phyloP scores from a whole-genome alignment of 2,797 vertebrate species.

The Toxotes lorentzi region DNA sequence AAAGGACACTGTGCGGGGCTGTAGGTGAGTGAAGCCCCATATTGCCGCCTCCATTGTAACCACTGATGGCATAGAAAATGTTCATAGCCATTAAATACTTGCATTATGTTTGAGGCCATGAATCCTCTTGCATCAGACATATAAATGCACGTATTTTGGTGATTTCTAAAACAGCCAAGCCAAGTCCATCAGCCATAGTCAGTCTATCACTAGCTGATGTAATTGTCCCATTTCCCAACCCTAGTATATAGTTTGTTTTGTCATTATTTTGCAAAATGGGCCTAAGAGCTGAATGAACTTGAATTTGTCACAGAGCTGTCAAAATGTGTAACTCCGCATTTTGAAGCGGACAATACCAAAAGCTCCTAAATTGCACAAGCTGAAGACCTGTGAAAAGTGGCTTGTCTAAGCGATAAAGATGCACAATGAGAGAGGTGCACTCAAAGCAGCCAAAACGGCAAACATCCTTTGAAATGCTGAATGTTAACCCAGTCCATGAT shows the following conservation, averaged over 20 bases:
- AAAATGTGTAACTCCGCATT: not conserved
- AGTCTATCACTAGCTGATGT: conserved; percentile 1
- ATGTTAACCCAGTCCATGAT: not conserved
- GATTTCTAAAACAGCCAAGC: conserved; percentile 21
- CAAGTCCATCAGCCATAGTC: conserved; percentile 6
- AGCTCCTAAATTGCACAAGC: conserved; percentile 41
- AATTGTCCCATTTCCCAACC: conserved; percentile 44
- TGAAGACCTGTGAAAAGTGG: conserved; percentile 14
- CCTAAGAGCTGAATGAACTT: conserved; percentile 23
- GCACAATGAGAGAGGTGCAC: not conserved
- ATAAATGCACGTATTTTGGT: conserved; percentile 7
- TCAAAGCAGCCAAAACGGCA: conserved; percentile 19
- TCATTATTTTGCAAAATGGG: conserved; percentile 47
- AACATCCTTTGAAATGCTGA: not conserved
- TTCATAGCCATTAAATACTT: conserved; percentile 11
- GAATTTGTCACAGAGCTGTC: conserved; percentile 15
- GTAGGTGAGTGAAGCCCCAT: conserved; percentile 2
- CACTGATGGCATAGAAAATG: conserved; percentile 12
- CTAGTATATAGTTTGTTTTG: conserved; percentile 23
- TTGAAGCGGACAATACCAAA: conserved; percentile 17
- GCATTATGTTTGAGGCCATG: conserved; percentile 13
- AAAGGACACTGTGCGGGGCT: conserved; percentile 18
- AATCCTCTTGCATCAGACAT: not conserved
- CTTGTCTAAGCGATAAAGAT: not conserved
- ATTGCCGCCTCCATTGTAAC: not conserved